These are phyloP conservation scores for Peromyscus nudipes DNA, from an alignment of 2,797 vertebrate genomes.

Conservation along the genomic window DNA sequence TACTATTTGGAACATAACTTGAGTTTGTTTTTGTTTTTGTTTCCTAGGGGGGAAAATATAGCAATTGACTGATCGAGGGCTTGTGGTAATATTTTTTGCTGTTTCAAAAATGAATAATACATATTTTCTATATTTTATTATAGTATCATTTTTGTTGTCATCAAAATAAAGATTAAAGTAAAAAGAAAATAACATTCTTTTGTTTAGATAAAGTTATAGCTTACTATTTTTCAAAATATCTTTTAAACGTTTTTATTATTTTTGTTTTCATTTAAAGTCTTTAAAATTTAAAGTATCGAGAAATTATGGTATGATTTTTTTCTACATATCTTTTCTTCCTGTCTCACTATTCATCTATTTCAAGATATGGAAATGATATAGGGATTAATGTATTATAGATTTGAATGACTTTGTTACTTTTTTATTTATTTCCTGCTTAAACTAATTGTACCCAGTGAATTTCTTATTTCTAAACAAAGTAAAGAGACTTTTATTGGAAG, in stretches of 20 bases:
- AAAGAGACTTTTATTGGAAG: neutral
- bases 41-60: neutral
- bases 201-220: neutral
- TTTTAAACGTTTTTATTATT: neutral
- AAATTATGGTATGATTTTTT: neutral
- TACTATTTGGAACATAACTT: neutral
- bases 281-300: neutral
- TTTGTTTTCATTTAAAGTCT: neutral
- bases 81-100: neutral
- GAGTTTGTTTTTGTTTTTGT: neutral
- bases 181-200: neutral
- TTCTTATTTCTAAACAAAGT: neutral
- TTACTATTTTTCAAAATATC: neutral
- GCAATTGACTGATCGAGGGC: accelerated
- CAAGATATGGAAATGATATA: neutral
- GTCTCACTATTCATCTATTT: neutral
- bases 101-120: neutral
- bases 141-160: neutral
- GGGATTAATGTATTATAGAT: neutral
- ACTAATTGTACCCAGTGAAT: neutral
- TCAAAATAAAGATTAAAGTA: neutral
- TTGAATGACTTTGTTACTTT: neutral
- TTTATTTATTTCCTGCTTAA: neutral
- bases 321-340: neutral
- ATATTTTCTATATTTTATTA: neutral